Evolutionary conservation across 1,140 invertebrate species (phyloP), one percentile per base, ranked within the genome.

Genomic region (Helicorthomorpha holstii): DNA sequence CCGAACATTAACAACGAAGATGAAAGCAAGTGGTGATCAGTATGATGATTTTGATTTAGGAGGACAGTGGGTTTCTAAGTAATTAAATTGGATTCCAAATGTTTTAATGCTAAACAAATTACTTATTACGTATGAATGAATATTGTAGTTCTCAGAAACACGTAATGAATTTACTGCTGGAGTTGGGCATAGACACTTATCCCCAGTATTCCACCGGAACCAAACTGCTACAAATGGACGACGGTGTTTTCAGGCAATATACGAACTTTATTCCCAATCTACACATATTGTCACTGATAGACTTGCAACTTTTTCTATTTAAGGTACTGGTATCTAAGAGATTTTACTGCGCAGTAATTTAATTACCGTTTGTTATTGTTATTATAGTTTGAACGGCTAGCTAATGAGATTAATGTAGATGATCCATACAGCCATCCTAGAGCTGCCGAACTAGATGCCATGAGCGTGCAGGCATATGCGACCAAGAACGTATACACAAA

Each of bases 31-130:
- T 42, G 49, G 29, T 19, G 12, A 51, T 49, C 58, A 61, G 25
- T 57, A 50, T 48, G 62, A 66, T 52, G 45, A 47, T 22, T 67
- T 61, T 61, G 65, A 67, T 53, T 44, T 66, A 22, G 66, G 66
- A 45, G 66, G 64, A 14, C 64, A 65, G 57, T 67, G 66, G 66
- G 60, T 67, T 27, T 58, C 63, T 48, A 63, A 58, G 63, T 66
- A 57, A 51, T 41, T 26, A 16, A 48, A 42, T 23, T 22, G n/a
- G n/a, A n/a, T n/a, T n/a, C n/a, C n/a, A n/a, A n/a, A n/a, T n/a
- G n/a, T n/a, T n/a, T n/a, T n/a, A n/a, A n/a, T n/a, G n/a, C n/a
- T n/a, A n/a, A n/a, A n/a, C n/a, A n/a, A n/a, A n/a, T n/a, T n/a
- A n/a, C n/a, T n/a, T n/a, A n/a, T n/a, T n/a, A n/a, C n/a, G n/a